Percentiles rank a stretch among this genome's conserved stretches.
Conservation (phyloP, 2,888 invertebrate species). For the Crepidodera aurea region DNA sequence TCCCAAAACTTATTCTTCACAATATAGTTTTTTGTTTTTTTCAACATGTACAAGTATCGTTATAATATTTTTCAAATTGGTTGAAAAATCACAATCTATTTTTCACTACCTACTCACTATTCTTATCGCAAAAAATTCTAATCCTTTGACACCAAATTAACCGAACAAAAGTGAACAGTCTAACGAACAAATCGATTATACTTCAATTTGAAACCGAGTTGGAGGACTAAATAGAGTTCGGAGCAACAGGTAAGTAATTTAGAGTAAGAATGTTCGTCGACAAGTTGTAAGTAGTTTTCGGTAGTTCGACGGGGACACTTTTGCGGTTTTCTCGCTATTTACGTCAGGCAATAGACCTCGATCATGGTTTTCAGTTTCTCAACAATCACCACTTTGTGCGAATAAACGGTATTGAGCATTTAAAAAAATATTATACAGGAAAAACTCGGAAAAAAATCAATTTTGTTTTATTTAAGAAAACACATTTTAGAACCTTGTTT, state of each 20-base stretch:
- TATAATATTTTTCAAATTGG: too few relatives aligned
- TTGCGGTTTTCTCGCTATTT: slow-evolving; percentile 15
- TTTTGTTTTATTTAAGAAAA: too few relatives aligned
- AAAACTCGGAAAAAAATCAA: neutral
- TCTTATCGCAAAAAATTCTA: too few relatives aligned
- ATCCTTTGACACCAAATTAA: too few relatives aligned
- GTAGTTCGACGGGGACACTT: slow-evolving; percentile 4
- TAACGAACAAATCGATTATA: neutral
- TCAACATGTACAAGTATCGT: too few relatives aligned
- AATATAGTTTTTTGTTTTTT: too few relatives aligned
- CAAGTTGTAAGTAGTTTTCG: slow-evolving; percentile 4
- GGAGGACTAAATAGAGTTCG: neutral
- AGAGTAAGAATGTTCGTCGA: neutral
- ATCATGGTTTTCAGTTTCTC: neutral
- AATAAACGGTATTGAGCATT: neutral
- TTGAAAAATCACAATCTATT: too few relatives aligned
- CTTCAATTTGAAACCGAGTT: neutral
- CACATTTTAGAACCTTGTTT: too few relatives aligned
- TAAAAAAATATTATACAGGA: neutral
- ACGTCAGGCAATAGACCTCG: slow-evolving; percentile 7
- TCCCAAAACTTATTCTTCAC: too few relatives aligned
- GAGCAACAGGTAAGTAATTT: slow-evolving; percentile 24
- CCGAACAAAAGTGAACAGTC: neutral
- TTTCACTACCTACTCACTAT: too few relatives aligned
- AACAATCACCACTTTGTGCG: neutral